Evolutionary conservation across 2,113 vertebrate genomes (phyloP).

Genomic region (Phrynocephalus versicolor): DNA sequence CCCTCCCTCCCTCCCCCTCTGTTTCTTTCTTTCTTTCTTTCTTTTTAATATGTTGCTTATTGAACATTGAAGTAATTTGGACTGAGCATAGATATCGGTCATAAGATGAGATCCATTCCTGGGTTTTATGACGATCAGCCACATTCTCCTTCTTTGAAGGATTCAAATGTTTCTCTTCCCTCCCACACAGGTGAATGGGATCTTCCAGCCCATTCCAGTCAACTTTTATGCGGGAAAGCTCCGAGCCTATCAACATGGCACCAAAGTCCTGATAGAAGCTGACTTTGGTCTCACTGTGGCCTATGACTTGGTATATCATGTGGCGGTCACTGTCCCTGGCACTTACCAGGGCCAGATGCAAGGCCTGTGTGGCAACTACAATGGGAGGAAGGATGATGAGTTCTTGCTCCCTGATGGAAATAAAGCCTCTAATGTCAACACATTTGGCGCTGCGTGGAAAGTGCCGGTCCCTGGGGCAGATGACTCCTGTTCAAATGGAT

Average conservation of each 20-base stretch:
- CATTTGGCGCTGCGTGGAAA: conserved; percentile 68
- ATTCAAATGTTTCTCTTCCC: neutral
- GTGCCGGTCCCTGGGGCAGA: conserved; percentile 5
- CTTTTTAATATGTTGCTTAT: neutral
- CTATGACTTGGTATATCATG: conserved; percentile 66
- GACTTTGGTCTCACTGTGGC: conserved; percentile 61
- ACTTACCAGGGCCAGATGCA: conserved; percentile 64
- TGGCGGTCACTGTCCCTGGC: conserved; percentile 63
- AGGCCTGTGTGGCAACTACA: conserved; percentile 73
- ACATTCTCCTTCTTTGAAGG: neutral
- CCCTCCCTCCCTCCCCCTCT: no score
- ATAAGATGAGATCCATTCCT: neutral
- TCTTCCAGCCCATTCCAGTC: conserved; percentile 55
- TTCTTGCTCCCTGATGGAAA: conserved; percentile 58
- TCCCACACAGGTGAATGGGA: conserved; percentile 56
- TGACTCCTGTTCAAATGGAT: conserved; percentile 52
- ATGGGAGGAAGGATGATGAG: conserved; percentile 52
- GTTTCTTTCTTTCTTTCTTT: neutral
- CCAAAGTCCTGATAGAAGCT: conserved; percentile 38
- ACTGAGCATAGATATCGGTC: no score
- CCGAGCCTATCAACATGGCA: conserved; percentile 48
- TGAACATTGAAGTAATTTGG: no score
- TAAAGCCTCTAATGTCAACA: neutral
- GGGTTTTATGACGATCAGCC: neutral
- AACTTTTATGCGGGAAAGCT: conserved; percentile 48